Base-by-base conservation (phyloP, 2,888 invertebrate species). In the Aphidoletes aphidimyza region DNA sequence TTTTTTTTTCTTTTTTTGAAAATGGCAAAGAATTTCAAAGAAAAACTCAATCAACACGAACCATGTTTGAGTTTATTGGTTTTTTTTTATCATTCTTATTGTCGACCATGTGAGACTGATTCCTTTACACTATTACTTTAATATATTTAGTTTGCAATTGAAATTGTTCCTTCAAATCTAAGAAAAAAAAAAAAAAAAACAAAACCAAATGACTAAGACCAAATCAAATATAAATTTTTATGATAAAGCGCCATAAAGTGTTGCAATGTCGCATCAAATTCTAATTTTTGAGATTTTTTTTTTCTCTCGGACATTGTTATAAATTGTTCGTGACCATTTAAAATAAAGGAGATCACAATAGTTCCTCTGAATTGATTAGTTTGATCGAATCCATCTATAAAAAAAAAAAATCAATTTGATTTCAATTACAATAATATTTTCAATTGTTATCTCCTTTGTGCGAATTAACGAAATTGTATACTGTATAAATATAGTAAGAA, bases 151-250 rank as follows among this genome's bases (percentile, higher is more conserved):
- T 69, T 69, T 69, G 26, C 30, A 69, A 69, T 69, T 69, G 54
- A 69, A 69, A 69, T n/a, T 69, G 69, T 69, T 69, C 69, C 54
- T 54, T 22, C 54, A 22, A 26, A 30, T 69, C 11, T 30, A 30
- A 26, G 14, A n/a, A 69, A 69, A 69, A 69, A 30, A 34, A 30
- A 17, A 30, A 11, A 69, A 69, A 69, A 11, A 69, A 30, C 93
- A 92, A 8, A 92, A 92, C 85, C 90, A 69, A 69, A 42, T 14
- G 6, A 42, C 42, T 42, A 42, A n/a, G n/a, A n/a, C n/a, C n/a
- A n/a, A n/a, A n/a, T n/a, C n/a, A n/a, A n/a, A n/a, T n/a, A n/a
- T 54, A 2, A 47, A 11, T 54, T 54, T 54, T 34, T 69, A 11
- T 30, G 69, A 69, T 30, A 69, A 30, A 69, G 69, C 34, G 30